phyloP scores from a whole-genome alignment of 1,140 invertebrate genomes.

The Streblospio benedicti region DNA sequence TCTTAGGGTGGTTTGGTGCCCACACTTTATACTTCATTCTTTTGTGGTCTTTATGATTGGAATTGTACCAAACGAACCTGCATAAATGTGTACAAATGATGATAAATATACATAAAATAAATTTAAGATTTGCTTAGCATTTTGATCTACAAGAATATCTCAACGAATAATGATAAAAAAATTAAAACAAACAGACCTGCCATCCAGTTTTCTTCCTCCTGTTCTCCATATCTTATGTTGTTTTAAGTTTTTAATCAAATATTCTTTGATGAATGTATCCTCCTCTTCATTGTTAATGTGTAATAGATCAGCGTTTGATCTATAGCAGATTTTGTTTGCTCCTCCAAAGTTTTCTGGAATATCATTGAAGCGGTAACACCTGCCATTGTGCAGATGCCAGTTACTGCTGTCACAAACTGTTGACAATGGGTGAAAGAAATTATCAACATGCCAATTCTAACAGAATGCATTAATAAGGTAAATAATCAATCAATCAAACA shows the following conservation, averaged over 20 bases:
- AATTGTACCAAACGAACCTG: neutral
- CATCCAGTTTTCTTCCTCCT: conserved; percentile 11
- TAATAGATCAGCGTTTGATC: conserved; percentile 24
- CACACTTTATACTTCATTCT: conserved; percentile 5
- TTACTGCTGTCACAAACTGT: too few species aligned
- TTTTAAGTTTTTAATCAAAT: conserved; percentile 22
- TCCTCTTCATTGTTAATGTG: conserved; percentile 29
- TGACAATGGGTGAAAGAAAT: too few species aligned
- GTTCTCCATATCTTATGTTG: conserved; percentile 29
- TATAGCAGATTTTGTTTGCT: conserved; percentile 24
- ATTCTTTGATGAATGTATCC: conserved; percentile 27
- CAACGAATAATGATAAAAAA: too few species aligned
- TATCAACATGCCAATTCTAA: too few species aligned
- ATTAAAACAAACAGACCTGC: neutral
- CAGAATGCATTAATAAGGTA: too few species aligned
- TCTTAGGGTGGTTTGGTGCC: neutral
- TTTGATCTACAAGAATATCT: too few species aligned
- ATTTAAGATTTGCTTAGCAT: too few species aligned
- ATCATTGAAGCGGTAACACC: conserved; percentile 30
- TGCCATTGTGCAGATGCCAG: conserved; percentile 26
- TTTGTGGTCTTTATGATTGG: neutral
- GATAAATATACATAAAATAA: too few species aligned
- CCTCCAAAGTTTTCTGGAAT: conserved; percentile 27
- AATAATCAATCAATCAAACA: too few species aligned
- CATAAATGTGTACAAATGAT: too few species aligned